Percentiles rank a stretch among this genome's conserved stretches.
Conservation (phyloP, 1,140 invertebrate genomes). For the Diuraphis noxia region DNA sequence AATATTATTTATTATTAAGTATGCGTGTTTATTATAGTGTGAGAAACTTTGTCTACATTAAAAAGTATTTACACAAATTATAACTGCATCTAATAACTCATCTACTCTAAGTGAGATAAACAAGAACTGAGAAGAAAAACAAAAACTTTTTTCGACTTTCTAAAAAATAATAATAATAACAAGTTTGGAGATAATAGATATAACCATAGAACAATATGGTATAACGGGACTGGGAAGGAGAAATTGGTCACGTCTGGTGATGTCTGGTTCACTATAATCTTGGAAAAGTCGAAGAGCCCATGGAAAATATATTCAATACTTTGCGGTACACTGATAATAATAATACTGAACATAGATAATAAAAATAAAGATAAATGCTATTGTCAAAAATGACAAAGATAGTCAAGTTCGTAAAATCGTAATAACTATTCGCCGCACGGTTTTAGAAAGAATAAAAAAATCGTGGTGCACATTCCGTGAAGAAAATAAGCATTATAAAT, state of each 20-base stretch:
- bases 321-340: not conserved
- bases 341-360: no score
- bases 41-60: not conserved
- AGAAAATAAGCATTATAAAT: no score
- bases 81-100: not conserved
- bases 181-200: not conserved
- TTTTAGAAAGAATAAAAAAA: no score
- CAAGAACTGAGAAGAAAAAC: constrained; percentile 7
- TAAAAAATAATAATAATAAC: constrained; percentile 36
- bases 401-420: no score
- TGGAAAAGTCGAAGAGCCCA: constrained; percentile 26
- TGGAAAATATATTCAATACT: not conserved
- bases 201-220: no score
- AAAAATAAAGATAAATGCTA: no score
- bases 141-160: constrained; percentile 42
- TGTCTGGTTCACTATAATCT: not conserved
- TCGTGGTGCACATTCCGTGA: no score
- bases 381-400: no score
- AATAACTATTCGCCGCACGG: no score
- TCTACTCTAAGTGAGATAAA: constrained; percentile 42
- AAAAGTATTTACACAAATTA: not conserved
- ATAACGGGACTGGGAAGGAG: constrained; percentile 36
- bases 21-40: not conserved
- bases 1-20: not conserved
- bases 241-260: constrained; percentile 31